These are phyloP conservation scores for Crematogaster levior DNA, from an alignment of 2,888 invertebrate genomes.

Conservation along the genomic window DNA sequence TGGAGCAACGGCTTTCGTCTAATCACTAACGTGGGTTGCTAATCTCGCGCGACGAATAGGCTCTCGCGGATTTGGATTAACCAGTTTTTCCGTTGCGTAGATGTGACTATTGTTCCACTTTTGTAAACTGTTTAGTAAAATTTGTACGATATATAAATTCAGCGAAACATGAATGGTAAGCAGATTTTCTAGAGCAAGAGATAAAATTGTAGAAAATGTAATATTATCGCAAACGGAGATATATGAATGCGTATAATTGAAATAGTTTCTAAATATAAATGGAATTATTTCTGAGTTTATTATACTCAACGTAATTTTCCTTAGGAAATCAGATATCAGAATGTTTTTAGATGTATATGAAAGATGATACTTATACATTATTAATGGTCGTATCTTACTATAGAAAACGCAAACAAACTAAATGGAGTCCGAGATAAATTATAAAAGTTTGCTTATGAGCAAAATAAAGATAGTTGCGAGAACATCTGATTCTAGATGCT, in stretches of 20 bases:
- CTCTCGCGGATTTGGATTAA: conserved; percentile 43
- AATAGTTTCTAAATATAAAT: conserved; percentile 29
- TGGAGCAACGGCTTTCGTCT: conserved; percentile 57
- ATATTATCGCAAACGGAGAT: conserved; percentile 17
- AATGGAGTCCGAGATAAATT: not conserved
- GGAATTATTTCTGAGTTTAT: conserved; percentile 31
- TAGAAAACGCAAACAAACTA: not conserved
- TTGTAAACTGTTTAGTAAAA: conserved; percentile 1
- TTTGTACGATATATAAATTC: conserved; percentile 16
- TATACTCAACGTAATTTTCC: conserved; percentile 30
- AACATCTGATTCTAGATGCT: conserved; percentile 25
- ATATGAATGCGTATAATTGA: conserved; percentile 45
- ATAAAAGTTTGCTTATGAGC: not conserved
- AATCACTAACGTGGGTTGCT: conserved; percentile 36
- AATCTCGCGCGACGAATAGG: conserved; percentile 48
- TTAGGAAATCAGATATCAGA: conserved; percentile 36
- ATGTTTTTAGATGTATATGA: not conserved
- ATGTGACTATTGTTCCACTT: not conserved
- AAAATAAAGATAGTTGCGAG: conserved; percentile 60
- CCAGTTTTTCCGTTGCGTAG: conserved; percentile 1
- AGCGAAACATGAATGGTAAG: not conserved
- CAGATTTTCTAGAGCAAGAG: conserved; percentile 8
- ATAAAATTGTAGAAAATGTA: conserved; percentile 29
- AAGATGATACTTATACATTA: conserved; percentile 1
- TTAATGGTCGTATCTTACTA: not conserved